A percentile compares a stretch with the other conserved stretches of the same genome.
Conservation (phyloP, 2,113 vertebrate genomes). For the Pleuronectes platessa region DNA sequence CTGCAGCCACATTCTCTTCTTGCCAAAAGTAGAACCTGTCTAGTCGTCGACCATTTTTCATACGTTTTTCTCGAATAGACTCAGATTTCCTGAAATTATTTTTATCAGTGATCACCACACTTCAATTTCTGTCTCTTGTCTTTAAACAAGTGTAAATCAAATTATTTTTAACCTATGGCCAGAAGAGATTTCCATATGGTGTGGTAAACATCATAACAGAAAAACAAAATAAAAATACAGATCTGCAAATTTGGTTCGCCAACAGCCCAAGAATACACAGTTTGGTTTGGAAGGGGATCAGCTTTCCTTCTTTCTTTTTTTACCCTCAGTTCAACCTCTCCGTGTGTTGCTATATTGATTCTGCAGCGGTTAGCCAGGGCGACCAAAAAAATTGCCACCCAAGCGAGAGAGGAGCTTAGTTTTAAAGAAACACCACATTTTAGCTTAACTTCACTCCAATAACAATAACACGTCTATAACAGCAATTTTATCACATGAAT, state of each 20-base stretch:
- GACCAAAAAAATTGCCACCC: conserved; percentile 43
- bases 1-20: too few relatives aligned
- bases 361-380: conserved; percentile 36
- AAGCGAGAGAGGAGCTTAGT: conserved; percentile 37
- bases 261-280: conserved; percentile 20
- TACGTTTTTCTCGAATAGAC: background rate
- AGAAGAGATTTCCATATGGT: background rate
- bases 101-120: background rate
- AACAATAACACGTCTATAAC: conserved; percentile 21
- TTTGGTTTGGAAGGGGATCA: conserved; percentile 8
- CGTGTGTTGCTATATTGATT: conserved; percentile 46
- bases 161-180: background rate
- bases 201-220: background rate
- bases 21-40: background rate
- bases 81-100: background rate
- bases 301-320: conserved; percentile 11
- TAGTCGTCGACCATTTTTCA: background rate
- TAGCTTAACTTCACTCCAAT: conserved; percentile 17
- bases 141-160: background rate
- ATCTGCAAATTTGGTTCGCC: conserved; percentile 10
- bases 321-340: conserved; percentile 2
- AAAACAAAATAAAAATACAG: conserved; percentile 10
- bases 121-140: background rate
- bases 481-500: conserved; percentile 4
- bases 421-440: conserved; percentile 45